Evolutionary conservation across 2,797 vertebrate species (phyloP), one percentile per base, ranked within the genome.

Genomic region (Sebastes matsubarae): DNA sequence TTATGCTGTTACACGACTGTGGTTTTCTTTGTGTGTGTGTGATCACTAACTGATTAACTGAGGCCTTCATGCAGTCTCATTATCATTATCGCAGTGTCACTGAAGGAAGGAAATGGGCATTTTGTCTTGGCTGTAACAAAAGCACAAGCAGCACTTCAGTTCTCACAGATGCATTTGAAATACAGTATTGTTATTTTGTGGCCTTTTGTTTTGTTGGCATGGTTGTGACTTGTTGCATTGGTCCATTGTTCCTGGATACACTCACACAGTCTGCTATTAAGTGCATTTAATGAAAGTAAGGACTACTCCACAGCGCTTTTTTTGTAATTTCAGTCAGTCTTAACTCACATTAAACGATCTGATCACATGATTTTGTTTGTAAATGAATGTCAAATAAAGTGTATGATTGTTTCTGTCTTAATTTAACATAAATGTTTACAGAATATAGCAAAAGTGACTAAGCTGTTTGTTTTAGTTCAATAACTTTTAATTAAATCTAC

Each of bases 361-460:
- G 52, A 36, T 71, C 58, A 27, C 32, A 34, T 73, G 59, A 13
- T 52, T 77, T 24, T 76, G 13, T 60, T 66, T 81, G 52, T 74
- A 42, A 79, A 81, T 80, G 1, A 73, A 36, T 80, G 69, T 75
- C 1, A 9, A 82, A 75, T 85, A 84, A 80, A 84, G 30, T 38
- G 24, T 24, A 5, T 14, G 20, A 32, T 54, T 73, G 64, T 69
- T 63, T 71, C 34, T 55, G 61, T 22, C 6, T 52, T 25, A 36
- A 64, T 58, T 7, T 20, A 32, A 20, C 12, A 12, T 14, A 38
- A 27, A n/a, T 25, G 13, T 68, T 30, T 20, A 59, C 11, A 11
- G 20, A 4, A 69, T 6, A 29, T 36, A 5, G 27, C 3, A 42
- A 9, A 42, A 30, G 25, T 12, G 4, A 20, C 14, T 52, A 24